Evolutionary conservation across 2,113 vertebrate species (phyloP).

Genomic region (Semnornis frantzii): DNA sequence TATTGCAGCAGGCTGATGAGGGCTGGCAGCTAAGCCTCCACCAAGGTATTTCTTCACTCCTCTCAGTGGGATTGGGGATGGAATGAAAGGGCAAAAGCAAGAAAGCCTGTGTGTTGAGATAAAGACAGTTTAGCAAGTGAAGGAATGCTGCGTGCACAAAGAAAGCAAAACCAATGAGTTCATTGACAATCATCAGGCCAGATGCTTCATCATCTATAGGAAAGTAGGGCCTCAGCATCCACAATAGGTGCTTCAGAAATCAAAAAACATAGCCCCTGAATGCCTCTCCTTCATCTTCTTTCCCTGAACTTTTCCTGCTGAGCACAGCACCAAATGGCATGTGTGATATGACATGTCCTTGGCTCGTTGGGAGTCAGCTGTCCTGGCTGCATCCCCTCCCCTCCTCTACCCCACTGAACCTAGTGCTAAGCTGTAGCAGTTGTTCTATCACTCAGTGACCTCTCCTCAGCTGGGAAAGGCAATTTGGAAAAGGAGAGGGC

Average conservation of each 20-base stretch:
- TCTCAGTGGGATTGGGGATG: neutral
- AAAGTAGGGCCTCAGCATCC: neutral
- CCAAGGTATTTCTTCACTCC: neutral
- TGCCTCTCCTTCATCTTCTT: neutral
- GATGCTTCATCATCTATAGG: neutral
- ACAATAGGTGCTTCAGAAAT: neutral
- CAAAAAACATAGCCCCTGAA: neutral
- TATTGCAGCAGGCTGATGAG: neutral
- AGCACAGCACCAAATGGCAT: neutral
- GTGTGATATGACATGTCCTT: neutral
- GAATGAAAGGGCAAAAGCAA: neutral
- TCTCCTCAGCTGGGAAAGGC: neutral
- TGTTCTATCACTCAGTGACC: neutral
- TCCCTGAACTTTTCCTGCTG: neutral
- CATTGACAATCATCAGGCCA: neutral
- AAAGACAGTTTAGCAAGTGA: too few species aligned
- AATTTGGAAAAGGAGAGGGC: too few species aligned
- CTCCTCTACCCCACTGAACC: neutral
- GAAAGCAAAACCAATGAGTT: neutral
- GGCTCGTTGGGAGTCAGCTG: neutral
- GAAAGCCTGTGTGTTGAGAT: neutral
- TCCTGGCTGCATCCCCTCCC: neutral
- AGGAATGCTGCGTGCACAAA: too few species aligned
- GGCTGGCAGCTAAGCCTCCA: neutral
- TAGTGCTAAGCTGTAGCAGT: neutral